A percentile compares a stretch with the other conserved stretches of the same genome.
Evolutionary conservation across 2,113 vertebrate genomes (phyloP).

Genomic region (Stegastes partitus): DNA sequence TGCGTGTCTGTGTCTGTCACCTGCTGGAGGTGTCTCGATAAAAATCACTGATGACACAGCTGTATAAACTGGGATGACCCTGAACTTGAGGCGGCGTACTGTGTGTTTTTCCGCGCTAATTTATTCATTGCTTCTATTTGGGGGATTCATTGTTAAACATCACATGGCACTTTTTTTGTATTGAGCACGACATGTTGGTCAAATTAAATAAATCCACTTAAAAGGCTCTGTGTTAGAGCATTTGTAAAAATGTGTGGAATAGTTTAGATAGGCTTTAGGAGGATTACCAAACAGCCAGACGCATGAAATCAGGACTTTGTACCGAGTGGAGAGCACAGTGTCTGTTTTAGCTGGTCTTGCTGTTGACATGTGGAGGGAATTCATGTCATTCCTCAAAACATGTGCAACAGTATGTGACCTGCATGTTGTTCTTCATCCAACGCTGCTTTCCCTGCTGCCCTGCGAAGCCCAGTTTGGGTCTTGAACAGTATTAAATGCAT

Average conservation of each 20-base stretch:
- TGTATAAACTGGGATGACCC: constrained; percentile 52
- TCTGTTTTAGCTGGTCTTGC: constrained; percentile 30
- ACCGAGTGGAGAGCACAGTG: constrained; percentile 33
- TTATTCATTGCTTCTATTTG: constrained; percentile 15
- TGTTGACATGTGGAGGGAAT: constrained; percentile 25
- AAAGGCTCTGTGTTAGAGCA: background rate
- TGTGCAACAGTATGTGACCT: constrained; percentile 21
- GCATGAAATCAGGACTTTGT: constrained; percentile 70
- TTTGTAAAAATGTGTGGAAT: constrained; percentile 10
- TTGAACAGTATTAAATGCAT: background rate
- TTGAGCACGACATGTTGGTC: background rate
- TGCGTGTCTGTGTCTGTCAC: constrained; percentile 58
- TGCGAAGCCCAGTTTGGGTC: background rate
- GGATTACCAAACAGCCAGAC: constrained; percentile 46
- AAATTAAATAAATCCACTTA: background rate
- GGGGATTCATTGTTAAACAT: background rate
- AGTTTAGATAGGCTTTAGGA: constrained; percentile 9
- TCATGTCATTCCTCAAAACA: background rate
- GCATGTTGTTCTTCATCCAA: background rate
- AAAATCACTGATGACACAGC: constrained; percentile 58
- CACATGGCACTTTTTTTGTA: background rate
- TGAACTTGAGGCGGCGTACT: constrained; percentile 28
- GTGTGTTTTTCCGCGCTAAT: constrained; percentile 2
- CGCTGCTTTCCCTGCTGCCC: background rate
- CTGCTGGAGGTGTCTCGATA: constrained; percentile 48